Evolutionary conservation across 2,113 vertebrate genomes (phyloP).

Genomic region (Polypterus bichir): DNA sequence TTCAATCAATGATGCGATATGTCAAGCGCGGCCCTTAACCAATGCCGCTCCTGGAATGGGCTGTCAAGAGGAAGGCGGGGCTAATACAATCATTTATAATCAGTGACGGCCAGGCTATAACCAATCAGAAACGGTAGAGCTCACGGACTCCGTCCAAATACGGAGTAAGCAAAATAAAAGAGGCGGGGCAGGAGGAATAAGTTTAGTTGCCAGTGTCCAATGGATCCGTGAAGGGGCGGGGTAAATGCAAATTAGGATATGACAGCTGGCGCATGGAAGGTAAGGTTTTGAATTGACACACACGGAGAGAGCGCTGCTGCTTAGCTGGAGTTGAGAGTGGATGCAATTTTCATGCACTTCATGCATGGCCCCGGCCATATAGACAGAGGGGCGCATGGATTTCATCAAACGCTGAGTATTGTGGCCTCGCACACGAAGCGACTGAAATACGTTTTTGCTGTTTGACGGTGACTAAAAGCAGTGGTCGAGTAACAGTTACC

Average conservation of each 20-base stretch:
- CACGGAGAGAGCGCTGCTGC: conserved; percentile 13
- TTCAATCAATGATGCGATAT: neutral
- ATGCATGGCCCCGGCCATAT: conserved; percentile 5
- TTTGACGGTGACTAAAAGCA: neutral
- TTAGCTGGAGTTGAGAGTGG: conserved; percentile 11
- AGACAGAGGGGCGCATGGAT: conserved; percentile 9
- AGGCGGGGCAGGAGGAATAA: conserved; percentile 15
- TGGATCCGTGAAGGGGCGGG: conserved; percentile 27
- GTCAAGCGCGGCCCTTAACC: neutral
- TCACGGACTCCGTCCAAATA: conserved; percentile 1
- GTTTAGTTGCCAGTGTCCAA: conserved; percentile 18
- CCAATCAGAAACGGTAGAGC: neutral
- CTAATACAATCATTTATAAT: conserved; percentile 24
- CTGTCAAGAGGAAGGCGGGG: neutral
- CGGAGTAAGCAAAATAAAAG: conserved; percentile 13
- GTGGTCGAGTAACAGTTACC: neutral
- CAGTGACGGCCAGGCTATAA: neutral
- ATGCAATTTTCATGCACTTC: neutral
- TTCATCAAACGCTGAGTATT: neutral
- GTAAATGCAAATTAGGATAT: conserved; percentile 26
- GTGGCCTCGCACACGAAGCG: neutral
- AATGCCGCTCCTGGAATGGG: neutral
- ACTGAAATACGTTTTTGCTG: neutral
- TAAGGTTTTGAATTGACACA: too few species aligned
- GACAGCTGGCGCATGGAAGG: conserved; percentile 46